Percentiles rank a stretch among this genome's conserved stretches.
Conservation (phyloP, 2,797 vertebrate species). For the Notolepis coatsorum region DNA sequence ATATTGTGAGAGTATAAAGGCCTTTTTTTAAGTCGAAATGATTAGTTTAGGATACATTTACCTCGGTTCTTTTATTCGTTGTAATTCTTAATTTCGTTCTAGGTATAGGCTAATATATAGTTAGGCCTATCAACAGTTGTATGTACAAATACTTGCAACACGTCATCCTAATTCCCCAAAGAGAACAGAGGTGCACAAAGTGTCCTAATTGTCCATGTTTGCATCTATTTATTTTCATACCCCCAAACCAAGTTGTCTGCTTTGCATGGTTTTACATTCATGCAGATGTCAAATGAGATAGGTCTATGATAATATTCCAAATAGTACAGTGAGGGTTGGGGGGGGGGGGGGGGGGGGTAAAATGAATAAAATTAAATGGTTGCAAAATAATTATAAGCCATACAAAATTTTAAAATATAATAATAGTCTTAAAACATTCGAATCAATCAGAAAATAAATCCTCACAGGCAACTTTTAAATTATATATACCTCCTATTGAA, state of each 20-base stretch:
- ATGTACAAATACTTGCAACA: not conserved
- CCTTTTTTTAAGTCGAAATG: slow-evolving; percentile 41
- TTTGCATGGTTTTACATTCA: no score
- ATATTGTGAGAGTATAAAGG: slow-evolving; percentile 25
- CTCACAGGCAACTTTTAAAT: not conserved
- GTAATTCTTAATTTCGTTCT: slow-evolving; percentile 40
- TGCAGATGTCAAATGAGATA: no score
- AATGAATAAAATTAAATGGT: slow-evolving; percentile 1
- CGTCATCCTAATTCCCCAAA: not conserved
- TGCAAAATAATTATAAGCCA: not conserved
- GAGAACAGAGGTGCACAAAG: slow-evolving; percentile 16
- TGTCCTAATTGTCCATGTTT: slow-evolving; percentile 13
- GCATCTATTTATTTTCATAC: no score
- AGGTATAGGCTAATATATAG: not conserved
- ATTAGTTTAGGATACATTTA: not conserved
- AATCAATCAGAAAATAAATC: not conserved
- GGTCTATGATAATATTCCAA: no score
- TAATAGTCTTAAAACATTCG: not conserved
- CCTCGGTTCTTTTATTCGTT: not conserved
- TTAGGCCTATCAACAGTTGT: not conserved
- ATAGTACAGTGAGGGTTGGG: no score
- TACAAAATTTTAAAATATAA: slow-evolving; percentile 5
- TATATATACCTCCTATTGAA: no score
- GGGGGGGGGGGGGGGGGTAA: not conserved
- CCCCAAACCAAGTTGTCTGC: no score